Conservation (phyloP, 2,888 invertebrate species). For the Troides helena region DNA sequence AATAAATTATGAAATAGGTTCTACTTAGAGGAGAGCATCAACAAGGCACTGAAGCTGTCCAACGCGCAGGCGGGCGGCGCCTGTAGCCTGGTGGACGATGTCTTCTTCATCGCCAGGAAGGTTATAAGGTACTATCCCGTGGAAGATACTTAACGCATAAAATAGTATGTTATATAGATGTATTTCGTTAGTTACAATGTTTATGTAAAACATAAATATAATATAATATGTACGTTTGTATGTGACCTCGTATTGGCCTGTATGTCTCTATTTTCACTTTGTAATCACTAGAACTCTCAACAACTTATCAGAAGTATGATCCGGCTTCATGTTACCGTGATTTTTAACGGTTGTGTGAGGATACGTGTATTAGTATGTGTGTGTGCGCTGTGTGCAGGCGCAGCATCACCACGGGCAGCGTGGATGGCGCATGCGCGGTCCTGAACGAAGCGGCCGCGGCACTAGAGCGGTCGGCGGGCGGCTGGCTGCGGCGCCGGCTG, state of each 20-base stretch:
- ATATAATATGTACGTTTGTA: no score
- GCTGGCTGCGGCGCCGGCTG: slow-evolving; percentile 86
- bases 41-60: slow-evolving; percentile 93
- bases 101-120: slow-evolving; percentile 97
- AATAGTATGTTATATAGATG: no score
- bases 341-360: no score
- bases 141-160: no score
- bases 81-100: slow-evolving; percentile 97
- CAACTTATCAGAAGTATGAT: no score
- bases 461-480: slow-evolving; percentile 91
- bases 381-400: slow-evolving; percentile 78
- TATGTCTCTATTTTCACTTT: no score
- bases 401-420: slow-evolving; percentile 92
- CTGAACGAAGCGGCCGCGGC: slow-evolving; percentile 95
- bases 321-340: no score
- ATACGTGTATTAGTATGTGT: no score
- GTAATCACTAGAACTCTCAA: no score
- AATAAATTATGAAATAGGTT: slow-evolving; percentile 71
- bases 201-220: no score
- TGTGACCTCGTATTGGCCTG: no score
- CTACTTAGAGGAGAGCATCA: slow-evolving; percentile 96
- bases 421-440: slow-evolving; percentile 97
- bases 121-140: slow-evolving; percentile 84
- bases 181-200: no score
- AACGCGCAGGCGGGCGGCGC: slow-evolving; percentile 85